phyloP scores from a whole-genome alignment of 37 sponge, comb jelly and placozoan species.

The Beroe ovata region DNA sequence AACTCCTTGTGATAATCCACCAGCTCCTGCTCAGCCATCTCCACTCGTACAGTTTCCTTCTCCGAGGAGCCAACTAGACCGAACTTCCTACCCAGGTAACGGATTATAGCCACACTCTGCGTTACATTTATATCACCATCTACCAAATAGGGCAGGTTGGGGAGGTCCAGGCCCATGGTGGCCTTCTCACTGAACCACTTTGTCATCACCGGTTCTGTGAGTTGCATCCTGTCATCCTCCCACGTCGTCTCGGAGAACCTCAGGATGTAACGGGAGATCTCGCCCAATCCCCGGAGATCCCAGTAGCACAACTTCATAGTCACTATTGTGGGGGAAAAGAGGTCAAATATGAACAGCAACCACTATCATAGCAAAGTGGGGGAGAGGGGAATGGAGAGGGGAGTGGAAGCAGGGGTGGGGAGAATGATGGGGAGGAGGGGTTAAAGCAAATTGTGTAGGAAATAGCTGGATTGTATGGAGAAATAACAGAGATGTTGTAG shows the following conservation, averaged over 20 bases:
- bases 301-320: neutral
- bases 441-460: no score
- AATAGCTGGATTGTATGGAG: no score
- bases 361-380: neutral
- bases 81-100: conserved; percentile 57
- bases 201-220: neutral
- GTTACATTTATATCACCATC: conserved; percentile 64
- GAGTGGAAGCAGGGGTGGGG: neutral
- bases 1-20: neutral
- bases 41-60: neutral
- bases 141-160: conserved; percentile 39
- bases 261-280: neutral
- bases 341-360: no score
- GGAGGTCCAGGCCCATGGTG: conserved; percentile 29
- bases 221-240: conserved; percentile 9
- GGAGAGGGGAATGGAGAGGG: neutral
- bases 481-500: no score
- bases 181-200: conserved; percentile 14
- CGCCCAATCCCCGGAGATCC: conserved; percentile 1
- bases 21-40: conserved; percentile 14
- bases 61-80: neutral
- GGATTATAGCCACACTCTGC: conserved; percentile 11
- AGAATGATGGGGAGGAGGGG: no score
- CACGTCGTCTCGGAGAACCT: conserved; percentile 26
- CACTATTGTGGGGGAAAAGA: neutral